Evolutionary conservation across 2,113 vertebrate species (phyloP), one percentile per base, ranked within the genome.

Genomic region (Grammomys surdaster): DNA sequence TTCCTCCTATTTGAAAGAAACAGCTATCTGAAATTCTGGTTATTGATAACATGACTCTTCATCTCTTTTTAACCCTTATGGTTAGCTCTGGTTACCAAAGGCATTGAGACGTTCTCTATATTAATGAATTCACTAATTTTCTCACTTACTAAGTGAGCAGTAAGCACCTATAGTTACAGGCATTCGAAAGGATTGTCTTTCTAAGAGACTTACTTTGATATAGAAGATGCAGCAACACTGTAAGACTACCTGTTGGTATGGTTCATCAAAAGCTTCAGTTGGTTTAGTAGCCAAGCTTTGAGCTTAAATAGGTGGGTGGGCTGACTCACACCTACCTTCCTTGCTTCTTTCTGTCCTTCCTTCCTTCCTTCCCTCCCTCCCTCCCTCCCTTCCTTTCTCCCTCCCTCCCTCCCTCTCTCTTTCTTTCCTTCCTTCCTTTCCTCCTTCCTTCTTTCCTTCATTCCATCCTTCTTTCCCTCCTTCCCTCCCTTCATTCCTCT

Each of bases 331-430:
- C 36, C 8, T 73, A 19, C 69, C 36, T 72, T 72, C 13, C 13
- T 26, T 9, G 7, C 63, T 28, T 28, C 63, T 26, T 28, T 28
- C 63, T 26, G 11, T 28, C 63, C 63, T 28, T 28, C 63, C 14
- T 26, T 26, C 60, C 60, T 26, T 3, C 3, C 6, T 22, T 24
- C 24, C 5, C 60, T 3, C 28, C 7, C 63, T 4, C 9, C 17
- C 10, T 7, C 31, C 12, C 14, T 3, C 14, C 13, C 1, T 8
- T 9, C 1, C 8, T 7, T 19, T 3, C 9, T 54, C 7, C 48
- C 1, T 75, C 2, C 11, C 9, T 73, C 8, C 70, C 6, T 73
- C 19, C 17, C 1, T 40, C 3, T n/a, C 3, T 22, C 3, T 2
- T 13, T 17, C 19, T 12, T 40, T 14, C 24, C 43, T 43, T 51